Evolutionary conservation across 2,888 invertebrate genomes (phyloP), one percentile per base, ranked within the genome.

Genomic region (Myathropa florea): DNA sequence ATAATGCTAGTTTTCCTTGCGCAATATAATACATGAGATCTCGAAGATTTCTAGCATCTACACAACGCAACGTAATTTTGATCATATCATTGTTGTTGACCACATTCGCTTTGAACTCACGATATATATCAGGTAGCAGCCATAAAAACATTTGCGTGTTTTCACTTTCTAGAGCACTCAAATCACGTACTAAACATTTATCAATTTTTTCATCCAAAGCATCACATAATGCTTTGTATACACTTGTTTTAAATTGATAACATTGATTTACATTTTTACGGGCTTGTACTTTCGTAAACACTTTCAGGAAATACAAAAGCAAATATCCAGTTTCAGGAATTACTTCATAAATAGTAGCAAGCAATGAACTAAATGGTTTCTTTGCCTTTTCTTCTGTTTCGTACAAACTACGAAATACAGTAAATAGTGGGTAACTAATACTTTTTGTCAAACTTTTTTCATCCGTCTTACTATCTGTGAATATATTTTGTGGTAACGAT

Each of bases 41-140:
- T 91, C 98, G 97, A 85, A 99, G 94, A 93, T 99, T 98, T 88
- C 94, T 94, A 2, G 98, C 96, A 93, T 99, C 99, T 88, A 99
- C 94, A 83, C 97, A 96, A 10, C 98, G 96, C 70, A 99, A 96
- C 89, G 99, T 96, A 89, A 98, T 95, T 91, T 97, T 96, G 89
- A 99, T 93, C 88, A 99, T 94, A 90, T 97, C 96, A 83, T 96
- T 95, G 92, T 98, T 98, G 89, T 98, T 98, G 88, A 97, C 95
- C 59, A 97, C 96, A 90, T 96, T 96, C 89, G 96, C 96, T 91
- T 97, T 96, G 92, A 98, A 98, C 93, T 97, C 97, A 91, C 96
- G 95, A 93, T 97, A 99, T 84, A 98, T 94, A 92, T 98, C 98
- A 67, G 98, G 98, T 91, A 99, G 95, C 89, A 99, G 94, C 95